These are phyloP conservation scores for Pseudomyrmex cubaensis DNA, from an alignment of 1,140 invertebrate species.

Conservation along the genomic window DNA sequence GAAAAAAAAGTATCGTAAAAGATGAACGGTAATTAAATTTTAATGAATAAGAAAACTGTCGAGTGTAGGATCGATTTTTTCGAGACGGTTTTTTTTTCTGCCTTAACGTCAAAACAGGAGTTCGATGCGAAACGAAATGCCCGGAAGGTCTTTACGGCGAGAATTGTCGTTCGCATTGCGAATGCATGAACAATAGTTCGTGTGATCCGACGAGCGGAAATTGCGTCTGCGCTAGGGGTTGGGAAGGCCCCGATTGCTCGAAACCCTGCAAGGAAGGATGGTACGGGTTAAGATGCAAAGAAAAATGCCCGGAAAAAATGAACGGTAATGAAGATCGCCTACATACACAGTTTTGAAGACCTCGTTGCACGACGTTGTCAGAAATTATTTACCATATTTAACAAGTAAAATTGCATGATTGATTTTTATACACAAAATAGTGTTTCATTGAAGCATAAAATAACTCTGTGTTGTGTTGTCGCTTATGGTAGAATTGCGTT, in stretches of 20 bases:
- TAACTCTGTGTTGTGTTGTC: not conserved
- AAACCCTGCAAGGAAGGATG: conserved; percentile 90
- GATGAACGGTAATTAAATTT: not conserved
- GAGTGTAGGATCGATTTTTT: not conserved
- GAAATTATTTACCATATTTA: not conserved
- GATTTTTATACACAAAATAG: not conserved
- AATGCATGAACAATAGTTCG: conserved; percentile 94
- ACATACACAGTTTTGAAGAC: not conserved
- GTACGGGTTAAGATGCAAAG: conserved; percentile 93
- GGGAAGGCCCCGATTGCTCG: conserved; percentile 91
- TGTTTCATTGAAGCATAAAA: not conserved
- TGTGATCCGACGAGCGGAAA: conserved; percentile 92
- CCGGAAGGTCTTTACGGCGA: conserved; percentile 91
- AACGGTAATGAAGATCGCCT: conserved; percentile 85
- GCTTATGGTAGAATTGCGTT: not conserved
- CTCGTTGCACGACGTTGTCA: not conserved
- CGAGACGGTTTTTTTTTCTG: conserved; percentile 34
- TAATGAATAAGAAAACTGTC: not conserved
- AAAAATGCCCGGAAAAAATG: conserved; percentile 89
- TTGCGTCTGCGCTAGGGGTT: conserved; percentile 94
- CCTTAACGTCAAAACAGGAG: conserved; percentile 70
- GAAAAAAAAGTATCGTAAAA: not conserved
- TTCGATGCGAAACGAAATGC: conserved; percentile 93
- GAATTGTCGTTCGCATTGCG: conserved; percentile 91
- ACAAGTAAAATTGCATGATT: conserved; percentile 12